Percentiles rank a stretch among this genome's conserved stretches.
Evolutionary conservation across 1,140 invertebrate species (phyloP).

Genomic region (Pemphigus obesinymphae): DNA sequence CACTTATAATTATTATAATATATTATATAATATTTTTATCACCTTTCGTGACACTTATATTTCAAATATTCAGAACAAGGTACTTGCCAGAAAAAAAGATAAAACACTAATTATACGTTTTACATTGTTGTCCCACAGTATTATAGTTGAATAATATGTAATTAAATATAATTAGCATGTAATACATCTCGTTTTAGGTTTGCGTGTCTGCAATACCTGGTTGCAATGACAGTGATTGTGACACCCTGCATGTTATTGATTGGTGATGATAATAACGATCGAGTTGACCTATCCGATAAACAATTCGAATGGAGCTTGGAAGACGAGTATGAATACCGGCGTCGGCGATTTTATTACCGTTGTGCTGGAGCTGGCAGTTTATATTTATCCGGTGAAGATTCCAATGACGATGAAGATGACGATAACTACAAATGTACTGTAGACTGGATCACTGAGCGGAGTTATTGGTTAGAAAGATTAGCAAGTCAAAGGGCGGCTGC

Average conservation of each 20-base stretch:
- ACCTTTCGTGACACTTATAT: too few relatives aligned
- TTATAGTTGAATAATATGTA: too few relatives aligned
- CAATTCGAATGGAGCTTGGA: neutral
- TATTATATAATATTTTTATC: too few relatives aligned
- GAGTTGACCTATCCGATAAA: too few relatives aligned
- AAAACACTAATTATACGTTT: too few relatives aligned
- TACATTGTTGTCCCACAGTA: too few relatives aligned
- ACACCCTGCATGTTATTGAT: neutral
- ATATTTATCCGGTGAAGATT: neutral
- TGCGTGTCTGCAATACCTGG: conserved; percentile 79
- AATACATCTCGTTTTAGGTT: conserved; percentile 56
- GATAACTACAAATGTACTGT: neutral
- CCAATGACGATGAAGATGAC: neutral
- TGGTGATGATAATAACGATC: neutral
- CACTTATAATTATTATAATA: too few relatives aligned
- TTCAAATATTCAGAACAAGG: too few relatives aligned
- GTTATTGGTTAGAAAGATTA: neutral
- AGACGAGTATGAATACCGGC: conserved; percentile 14
- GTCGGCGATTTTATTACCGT: neutral
- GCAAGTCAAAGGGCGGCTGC: conserved; percentile 65
- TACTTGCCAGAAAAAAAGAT: too few relatives aligned
- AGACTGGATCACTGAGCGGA: neutral
- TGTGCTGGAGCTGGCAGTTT: neutral
- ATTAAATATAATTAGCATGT: too few relatives aligned
- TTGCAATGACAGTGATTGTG: conserved; percentile 66